phyloP scores from a whole-genome alignment of 2,113 vertebrate species.

The Gnathonemus echidnorhynchus region DNA sequence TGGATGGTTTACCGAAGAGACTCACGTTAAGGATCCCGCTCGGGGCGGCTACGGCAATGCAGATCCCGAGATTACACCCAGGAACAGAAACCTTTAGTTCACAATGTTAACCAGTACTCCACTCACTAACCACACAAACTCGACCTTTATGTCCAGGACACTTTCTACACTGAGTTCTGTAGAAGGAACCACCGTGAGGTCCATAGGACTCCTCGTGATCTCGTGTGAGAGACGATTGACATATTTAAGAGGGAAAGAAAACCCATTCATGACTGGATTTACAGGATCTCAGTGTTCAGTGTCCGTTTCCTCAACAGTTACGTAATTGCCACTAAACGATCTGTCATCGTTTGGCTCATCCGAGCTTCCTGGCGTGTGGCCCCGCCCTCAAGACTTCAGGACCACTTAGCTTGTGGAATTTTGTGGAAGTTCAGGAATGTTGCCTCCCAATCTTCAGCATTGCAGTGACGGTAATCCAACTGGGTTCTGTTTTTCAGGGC shows the following conservation, averaged over 20 bases:
- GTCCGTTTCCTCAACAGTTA: neutral
- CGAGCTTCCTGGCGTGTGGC: neutral
- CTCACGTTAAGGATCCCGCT: neutral
- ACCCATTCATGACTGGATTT: neutral
- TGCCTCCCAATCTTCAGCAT: neutral
- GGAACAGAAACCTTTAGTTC: neutral
- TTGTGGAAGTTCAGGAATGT: neutral
- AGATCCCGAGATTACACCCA: neutral
- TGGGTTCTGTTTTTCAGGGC: constrained; percentile 28
- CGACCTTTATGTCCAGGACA: neutral
- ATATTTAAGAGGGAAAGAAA: neutral
- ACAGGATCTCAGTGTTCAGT: neutral
- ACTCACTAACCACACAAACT: neutral
- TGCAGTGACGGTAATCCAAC: constrained; percentile 30
- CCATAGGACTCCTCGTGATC: neutral
- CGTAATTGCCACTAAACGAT: constrained; percentile 27
- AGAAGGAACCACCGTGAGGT: neutral
- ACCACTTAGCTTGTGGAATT: neutral
- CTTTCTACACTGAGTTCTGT: neutral
- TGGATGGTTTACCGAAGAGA: neutral
- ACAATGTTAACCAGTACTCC: neutral
- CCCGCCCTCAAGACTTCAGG: neutral
- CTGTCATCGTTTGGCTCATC: constrained; percentile 9
- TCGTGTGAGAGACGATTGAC: neutral
- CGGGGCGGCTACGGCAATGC: neutral